Base-by-base conservation (phyloP, 2,113 vertebrate species). In the Rhabdornis inornatus region DNA sequence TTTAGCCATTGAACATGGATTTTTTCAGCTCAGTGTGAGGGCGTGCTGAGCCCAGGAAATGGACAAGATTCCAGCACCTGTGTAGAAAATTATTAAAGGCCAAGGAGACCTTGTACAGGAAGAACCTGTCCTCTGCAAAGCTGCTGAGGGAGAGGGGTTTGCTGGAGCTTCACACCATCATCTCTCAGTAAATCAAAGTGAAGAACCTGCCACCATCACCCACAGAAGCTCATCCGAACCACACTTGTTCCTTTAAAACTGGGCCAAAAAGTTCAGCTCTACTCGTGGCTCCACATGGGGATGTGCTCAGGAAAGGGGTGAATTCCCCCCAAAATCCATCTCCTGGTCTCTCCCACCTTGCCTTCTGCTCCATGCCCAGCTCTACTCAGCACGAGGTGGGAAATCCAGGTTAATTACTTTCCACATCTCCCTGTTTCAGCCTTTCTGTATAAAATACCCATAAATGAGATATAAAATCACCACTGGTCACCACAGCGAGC, bases 401-500 rank as follows among this genome's bases (percentile, higher is more conserved):
- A 52, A 66, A 69, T 72, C 19, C 21, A 13, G 77, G 40, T 30
- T 35, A 25, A 15, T 27, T 4, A 2, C 30, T 28, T 39, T 16
- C 49, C 5, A 4, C 16, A 16, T 6, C 33, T 33, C 49, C 47
- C 21, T 25, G 25, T 42, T 55, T 11, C 10, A 10, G 11, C 37
- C 25, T 56, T 59, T 10, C 10, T 14, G 0, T 4, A 1, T 2
- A 6, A 42, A 44, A 57, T 3, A 31, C 0, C 27, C 31, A 31
- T 1, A 2, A 17, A 35, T 11, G 8, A 33, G 23, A 5, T 9
- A 5, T 3, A 9, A 72, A 88, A 33, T 15, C 23, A 3, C 15
- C 11, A 0, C 45, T 20, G 42, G 18, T 3, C 23, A 22, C 12
- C 24, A 2, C 0, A 6, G 57, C 2, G 55, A 37, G 2, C 2